phyloP scores from a whole-genome alignment of 2,888 invertebrate species.

The Cheilosia impressa region DNA sequence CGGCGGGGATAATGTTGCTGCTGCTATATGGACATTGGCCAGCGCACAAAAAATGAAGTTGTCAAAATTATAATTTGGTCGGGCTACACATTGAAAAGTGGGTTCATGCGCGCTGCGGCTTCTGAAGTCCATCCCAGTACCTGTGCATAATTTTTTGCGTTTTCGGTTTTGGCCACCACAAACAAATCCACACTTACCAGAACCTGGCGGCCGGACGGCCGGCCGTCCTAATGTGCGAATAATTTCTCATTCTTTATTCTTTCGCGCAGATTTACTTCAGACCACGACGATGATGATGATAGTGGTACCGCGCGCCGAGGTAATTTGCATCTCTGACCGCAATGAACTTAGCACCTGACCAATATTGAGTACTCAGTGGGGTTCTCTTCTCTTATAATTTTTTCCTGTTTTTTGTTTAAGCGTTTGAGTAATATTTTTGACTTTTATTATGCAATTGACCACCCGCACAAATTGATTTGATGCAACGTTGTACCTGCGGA shows the following conservation, averaged over 20 bases:
- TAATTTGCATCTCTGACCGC: conserved; percentile 63
- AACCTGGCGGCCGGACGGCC: neutral
- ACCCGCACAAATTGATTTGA: conserved; percentile 72
- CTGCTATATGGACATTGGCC: conserved; percentile 22
- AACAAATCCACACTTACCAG: conserved; percentile 46
- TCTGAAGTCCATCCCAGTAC: conserved; percentile 38
- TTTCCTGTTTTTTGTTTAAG: neutral
- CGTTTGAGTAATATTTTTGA: conserved; percentile 70
- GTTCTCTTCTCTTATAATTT: conserved; percentile 8
- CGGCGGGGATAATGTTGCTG: conserved; percentile 18
- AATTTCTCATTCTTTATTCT: conserved; percentile 71
- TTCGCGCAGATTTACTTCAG: conserved; percentile 22
- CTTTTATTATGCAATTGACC: conserved; percentile 74
- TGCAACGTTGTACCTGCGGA: conserved; percentile 12
- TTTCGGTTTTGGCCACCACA: conserved; percentile 4
- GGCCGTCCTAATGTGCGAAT: conserved; percentile 71
- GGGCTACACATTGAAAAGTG: conserved; percentile 60
- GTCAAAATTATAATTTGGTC: conserved; percentile 81
- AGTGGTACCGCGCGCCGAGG: conserved; percentile 8
- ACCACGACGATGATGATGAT: neutral
- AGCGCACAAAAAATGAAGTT: conserved; percentile 80
- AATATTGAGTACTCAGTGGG: conserved; percentile 54
- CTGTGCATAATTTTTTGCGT: neutral
- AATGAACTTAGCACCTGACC: conserved; percentile 70
- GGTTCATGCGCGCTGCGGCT: conserved; percentile 51